These are phyloP conservation scores for Oncopeltus fasciatus DNA, from an alignment of 1,140 invertebrate genomes.

Conservation along the genomic window DNA sequence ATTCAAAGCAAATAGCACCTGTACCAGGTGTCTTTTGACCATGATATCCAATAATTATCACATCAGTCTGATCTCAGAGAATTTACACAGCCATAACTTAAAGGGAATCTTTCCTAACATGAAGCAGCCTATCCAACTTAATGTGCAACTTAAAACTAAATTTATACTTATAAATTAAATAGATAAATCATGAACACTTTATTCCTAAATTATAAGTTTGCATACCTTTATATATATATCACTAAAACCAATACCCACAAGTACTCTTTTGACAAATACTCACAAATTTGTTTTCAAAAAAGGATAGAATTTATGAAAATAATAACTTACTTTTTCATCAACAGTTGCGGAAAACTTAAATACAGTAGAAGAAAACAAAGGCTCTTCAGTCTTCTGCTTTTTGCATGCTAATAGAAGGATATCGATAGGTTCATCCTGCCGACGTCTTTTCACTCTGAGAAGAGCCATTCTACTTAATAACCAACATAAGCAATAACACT, in stretches of 20 bases:
- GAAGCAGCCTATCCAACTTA: no score
- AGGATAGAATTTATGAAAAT: background rate
- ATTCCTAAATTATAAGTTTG: background rate
- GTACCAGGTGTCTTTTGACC: no score
- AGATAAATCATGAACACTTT: background rate
- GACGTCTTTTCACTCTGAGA: conserved; percentile 17
- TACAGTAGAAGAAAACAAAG: background rate
- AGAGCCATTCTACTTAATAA: conserved; percentile 14
- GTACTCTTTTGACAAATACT: background rate
- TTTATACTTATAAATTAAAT: background rate
- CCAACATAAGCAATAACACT: no score
- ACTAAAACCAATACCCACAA: background rate
- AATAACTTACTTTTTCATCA: conserved; percentile 15
- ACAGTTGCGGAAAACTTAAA: conserved; percentile 21
- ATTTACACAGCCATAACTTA: no score
- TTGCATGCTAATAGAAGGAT: conserved; percentile 17
- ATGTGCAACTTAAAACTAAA: background rate
- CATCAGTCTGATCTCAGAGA: no score
- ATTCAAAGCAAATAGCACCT: no score
- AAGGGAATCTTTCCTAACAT: no score
- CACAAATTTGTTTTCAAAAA: background rate
- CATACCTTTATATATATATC: background rate
- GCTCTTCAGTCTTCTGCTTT: conserved; percentile 17
- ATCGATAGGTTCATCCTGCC: conserved; percentile 19
- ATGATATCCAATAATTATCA: no score